Conservation (phyloP, 2,797 vertebrate species). For the Okamejei kenojei region DNA sequence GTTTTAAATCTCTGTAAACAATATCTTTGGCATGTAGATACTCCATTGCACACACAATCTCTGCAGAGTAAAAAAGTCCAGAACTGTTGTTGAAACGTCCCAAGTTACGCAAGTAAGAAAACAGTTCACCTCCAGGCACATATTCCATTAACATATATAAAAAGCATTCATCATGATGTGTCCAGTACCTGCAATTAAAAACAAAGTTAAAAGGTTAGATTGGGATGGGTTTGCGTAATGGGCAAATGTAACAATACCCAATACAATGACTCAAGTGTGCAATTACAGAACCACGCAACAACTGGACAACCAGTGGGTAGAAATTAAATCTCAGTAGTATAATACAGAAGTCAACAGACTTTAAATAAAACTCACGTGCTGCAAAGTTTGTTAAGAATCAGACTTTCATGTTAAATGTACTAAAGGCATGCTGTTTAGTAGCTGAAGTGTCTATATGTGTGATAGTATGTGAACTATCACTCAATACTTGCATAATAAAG, state of each 20-base stretch:
- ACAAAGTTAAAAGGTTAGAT: neutral
- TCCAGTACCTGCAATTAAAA: constrained; percentile 75
- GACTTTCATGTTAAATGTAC: neutral
- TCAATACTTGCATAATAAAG: neutral
- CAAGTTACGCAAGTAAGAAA: constrained; percentile 83
- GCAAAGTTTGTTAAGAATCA: neutral
- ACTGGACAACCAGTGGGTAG: neutral
- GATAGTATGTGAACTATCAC: neutral
- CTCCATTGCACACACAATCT: constrained; percentile 90
- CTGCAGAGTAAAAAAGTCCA: constrained; percentile 79
- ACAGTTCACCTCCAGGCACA: constrained; percentile 87
- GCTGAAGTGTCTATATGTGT: neutral
- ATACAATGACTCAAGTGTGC: neutral
- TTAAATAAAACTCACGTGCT: neutral
- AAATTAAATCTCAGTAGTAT: neutral
- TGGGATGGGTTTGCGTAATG: neutral
- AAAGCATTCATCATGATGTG: constrained; percentile 81
- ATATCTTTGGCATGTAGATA: constrained; percentile 87
- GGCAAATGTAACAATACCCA: neutral
- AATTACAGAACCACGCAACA: too few relatives aligned
- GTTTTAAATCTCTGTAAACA: constrained; percentile 93
- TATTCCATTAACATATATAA: constrained; percentile 97
- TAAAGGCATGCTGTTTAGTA: neutral
- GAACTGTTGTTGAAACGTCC: constrained; percentile 79
- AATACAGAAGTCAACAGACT: neutral